These are phyloP conservation scores for Cataglyphis cursor DNA, from an alignment of 2,888 invertebrate genomes.

Conservation along the genomic window DNA sequence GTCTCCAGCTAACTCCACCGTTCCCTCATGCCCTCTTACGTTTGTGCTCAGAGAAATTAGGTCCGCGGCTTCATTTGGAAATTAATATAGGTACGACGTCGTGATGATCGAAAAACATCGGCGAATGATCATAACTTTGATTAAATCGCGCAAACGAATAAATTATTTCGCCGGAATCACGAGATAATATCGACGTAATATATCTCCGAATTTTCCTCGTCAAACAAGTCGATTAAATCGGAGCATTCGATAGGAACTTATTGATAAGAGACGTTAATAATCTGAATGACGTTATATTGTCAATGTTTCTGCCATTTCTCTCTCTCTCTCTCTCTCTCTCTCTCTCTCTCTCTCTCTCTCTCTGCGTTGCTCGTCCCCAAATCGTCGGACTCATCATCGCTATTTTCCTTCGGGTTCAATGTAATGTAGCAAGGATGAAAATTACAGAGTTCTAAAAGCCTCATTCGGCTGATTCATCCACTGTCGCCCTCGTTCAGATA, in stretches of 20 bases:
- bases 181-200: not conserved
- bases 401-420: not conserved
- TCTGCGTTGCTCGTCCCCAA: not conserved
- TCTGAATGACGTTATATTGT: not conserved
- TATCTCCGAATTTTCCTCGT: not conserved
- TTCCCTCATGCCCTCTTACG: constrained; percentile 6
- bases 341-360: not conserved
- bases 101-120: not conserved
- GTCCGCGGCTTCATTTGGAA: constrained; percentile 38
- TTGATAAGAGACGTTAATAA: not conserved
- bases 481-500: constrained; percentile 12
- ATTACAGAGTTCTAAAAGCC: constrained; percentile 32
- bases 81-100: constrained; percentile 13
- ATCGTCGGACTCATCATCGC: not conserved
- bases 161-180: not conserved
- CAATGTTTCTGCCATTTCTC: not conserved
- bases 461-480: not conserved
- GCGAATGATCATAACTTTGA: constrained; percentile 12
- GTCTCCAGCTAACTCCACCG: constrained; percentile 43
- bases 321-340: not conserved
- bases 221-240: not conserved
- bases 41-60: constrained; percentile 30
- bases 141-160: constrained; percentile 12
- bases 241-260: not conserved
- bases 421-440: constrained; percentile 29